Base-by-base conservation (phyloP, 1,140 invertebrate genomes). In the Steinernema khuongi region DNA sequence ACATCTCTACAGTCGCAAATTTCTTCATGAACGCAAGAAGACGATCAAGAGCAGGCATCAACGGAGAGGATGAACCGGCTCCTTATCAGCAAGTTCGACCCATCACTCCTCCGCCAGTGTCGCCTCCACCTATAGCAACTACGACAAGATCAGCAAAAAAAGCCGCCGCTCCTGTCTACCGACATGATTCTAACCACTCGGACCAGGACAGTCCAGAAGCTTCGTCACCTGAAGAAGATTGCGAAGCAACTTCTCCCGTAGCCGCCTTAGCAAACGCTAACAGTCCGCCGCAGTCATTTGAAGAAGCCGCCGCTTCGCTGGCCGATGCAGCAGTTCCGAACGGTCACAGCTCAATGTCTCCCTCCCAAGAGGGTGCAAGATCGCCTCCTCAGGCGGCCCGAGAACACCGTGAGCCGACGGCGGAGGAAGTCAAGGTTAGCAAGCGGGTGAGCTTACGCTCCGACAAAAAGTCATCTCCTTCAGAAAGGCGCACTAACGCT, bases 21-120 rank as follows among this genome's bases (percentile, higher is more conserved):
- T 99, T 98, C 89, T 99, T 98, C 89, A 99, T 99, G 96, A 99
- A 99, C 87, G 96, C 96, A 28, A 88, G 96, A 68, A 90, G 96
- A 78, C 90, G 96, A 70, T 72, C 75, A 14, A 41, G 78, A 19
- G 44, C 72, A n/a, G 73, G 70, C 1, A 32, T 30, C 11, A 74
- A 70, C 68, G 68, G 50, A 4, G 50, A 66, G 2, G 77, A 78
- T 72, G 77, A 78, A 31, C 77, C 77, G 31, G 31, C 72, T 44
- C 76, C 77, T 31, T 78, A 78, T 43, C 77, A 78, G 66, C 77
- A 78, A 72, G 77, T 78, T 60, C 50, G 50, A n/a, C 50, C 50
- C 26, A 60, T 60, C 50, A 60, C 50, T 7, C 50, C 50, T 2
- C 50, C 50, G 14, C 50, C 50, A 26, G 50, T 60, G 11, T 60